Percentiles rank a stretch among this genome's conserved stretches.
These are phyloP conservation scores for Heliconius melpomene DNA, from an alignment of 1,140 invertebrate genomes.

Conservation along the genomic window DNA sequence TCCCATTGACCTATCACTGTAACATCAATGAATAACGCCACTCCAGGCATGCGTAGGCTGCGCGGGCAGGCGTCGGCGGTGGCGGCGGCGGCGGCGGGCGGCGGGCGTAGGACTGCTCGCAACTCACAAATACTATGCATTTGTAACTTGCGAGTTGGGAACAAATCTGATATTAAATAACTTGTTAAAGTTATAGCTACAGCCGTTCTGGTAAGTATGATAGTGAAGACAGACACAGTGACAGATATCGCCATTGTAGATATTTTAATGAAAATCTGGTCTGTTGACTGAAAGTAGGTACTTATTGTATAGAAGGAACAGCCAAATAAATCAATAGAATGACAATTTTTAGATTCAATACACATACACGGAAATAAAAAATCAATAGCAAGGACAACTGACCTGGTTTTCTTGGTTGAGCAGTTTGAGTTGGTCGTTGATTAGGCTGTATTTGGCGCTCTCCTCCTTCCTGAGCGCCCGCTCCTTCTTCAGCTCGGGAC, in stretches of 20 bases:
- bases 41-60: conserved; percentile 59
- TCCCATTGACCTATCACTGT: conserved; percentile 47
- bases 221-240: too few species aligned
- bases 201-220: too few species aligned
- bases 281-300: too few species aligned
- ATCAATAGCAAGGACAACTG: conserved; percentile 54
- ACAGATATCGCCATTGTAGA: too few species aligned
- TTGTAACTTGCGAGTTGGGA: conserved; percentile 23
- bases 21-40: conserved; percentile 54
- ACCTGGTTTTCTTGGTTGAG: conserved; percentile 99
- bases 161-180: too few species aligned
- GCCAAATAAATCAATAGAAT: too few species aligned
- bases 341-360: too few species aligned
- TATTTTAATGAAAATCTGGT: too few species aligned
- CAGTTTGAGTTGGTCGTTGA: conserved; percentile 98
- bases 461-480: conserved; percentile 97
- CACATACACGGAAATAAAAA: not conserved
- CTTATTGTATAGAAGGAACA: too few species aligned
- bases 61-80: conserved; percentile 34
- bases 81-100: not conserved
- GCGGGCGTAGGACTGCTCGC: conserved; percentile 45
- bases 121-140: conserved; percentile 43
- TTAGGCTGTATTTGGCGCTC: conserved; percentile 97
- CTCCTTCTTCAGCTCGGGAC: conserved; percentile 99
- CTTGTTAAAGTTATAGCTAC: too few species aligned